Evolutionary conservation across 2,797 vertebrate genomes (phyloP), one percentile per base, ranked within the genome.

Genomic region (Enteromius thamalakanensis): DNA sequence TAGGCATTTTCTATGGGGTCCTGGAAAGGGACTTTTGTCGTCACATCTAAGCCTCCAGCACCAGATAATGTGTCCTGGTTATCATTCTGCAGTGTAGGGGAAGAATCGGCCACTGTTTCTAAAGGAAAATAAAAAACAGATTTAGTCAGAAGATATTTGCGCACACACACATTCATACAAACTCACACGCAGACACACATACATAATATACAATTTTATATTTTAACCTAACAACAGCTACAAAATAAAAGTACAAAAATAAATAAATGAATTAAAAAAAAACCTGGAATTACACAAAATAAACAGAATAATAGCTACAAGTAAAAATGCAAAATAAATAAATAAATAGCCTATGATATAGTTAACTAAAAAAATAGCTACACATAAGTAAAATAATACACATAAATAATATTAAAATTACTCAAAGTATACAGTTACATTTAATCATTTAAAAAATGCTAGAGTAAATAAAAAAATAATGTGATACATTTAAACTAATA

Each of bases 51-150:
- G 6, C 95, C 93, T 9, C 93, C 94, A 0, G 94, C 96, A 64
- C 98, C 98, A 0, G 98, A 99, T 1, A 95, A 92, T 79, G 96
- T 93, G 87, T 99, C 98, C 1, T 94, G 94, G 0, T 95, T 95
- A 82, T 99, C 97, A 0, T 95, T 96, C 89, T 95, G 95, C 84
- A 94, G 87, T 0, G 95, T 95, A 64, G 96, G 95, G 23, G 86
- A 87, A 0, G 93, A 91, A 62, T 94, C 95, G 77, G 91, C 92
- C 0, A 90, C 92, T 0, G 94, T 95, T 89, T 96, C 96, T 95
- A 75, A 53, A 15, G 32, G 6, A 72, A 69, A 62, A 53, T 26
- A 80, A 40, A 75, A 75, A 7, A 62, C 2, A 29, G 12, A 1
- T 15, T 62, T 62, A 6, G 23, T 62, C 58, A 62, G 55, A 58